phyloP scores from a whole-genome alignment of 2,888 invertebrate genomes.

The Desoria tigrina region DNA sequence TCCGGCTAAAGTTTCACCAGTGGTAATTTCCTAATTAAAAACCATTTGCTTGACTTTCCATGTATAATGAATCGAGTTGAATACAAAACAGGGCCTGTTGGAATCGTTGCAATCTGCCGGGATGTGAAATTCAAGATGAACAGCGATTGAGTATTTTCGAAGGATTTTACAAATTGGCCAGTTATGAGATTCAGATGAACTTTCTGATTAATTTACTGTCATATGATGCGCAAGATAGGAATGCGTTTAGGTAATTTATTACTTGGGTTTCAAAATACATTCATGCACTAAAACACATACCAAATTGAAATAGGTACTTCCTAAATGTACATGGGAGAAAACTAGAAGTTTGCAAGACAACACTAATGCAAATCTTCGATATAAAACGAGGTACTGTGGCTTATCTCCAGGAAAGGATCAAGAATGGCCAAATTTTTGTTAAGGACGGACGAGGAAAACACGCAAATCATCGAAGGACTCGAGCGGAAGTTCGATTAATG shows the following conservation, averaged over 20 bases:
- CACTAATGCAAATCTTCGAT: background rate
- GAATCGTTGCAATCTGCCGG: background rate
- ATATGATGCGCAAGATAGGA: too few relatives aligned
- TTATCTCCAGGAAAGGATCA: background rate
- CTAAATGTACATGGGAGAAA: background rate
- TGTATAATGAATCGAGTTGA: too few relatives aligned
- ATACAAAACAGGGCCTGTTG: background rate
- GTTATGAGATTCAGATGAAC: background rate
- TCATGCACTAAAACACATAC: background rate
- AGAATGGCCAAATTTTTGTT: background rate
- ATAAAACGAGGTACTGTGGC: background rate
- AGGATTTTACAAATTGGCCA: background rate
- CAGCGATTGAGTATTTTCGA: too few relatives aligned
- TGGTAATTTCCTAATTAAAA: too few relatives aligned
- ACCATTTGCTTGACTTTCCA: too few relatives aligned
- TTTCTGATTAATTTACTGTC: background rate
- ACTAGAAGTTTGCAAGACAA: background rate
- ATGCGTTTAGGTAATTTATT: too few relatives aligned
- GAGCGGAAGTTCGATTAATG: background rate
- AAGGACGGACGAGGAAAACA: constrained; percentile 9
- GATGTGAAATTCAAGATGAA: too few relatives aligned
- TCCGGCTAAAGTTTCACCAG: too few relatives aligned
- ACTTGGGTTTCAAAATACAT: background rate
- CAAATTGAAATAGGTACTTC: background rate
- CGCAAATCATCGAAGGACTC: background rate